These are phyloP conservation scores for Oedothorax gibbosus DNA, from an alignment of 1,140 invertebrate species.

Conservation along the genomic window DNA sequence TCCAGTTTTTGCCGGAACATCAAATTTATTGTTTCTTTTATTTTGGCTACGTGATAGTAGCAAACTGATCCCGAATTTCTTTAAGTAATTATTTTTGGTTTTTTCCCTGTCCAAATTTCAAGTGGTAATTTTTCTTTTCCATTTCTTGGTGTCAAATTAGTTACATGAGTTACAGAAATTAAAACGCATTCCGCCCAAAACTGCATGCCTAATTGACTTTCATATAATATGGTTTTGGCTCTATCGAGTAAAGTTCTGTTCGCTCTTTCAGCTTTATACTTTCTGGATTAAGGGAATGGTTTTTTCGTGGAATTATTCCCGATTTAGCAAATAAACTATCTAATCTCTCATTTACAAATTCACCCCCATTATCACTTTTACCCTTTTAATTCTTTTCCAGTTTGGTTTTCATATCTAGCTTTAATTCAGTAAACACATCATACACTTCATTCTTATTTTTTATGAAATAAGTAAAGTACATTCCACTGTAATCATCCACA, in stretches of 20 bases:
- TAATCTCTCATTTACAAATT: constrained; percentile 37
- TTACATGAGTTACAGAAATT: constrained; percentile 36
- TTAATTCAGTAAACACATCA: constrained; percentile 18
- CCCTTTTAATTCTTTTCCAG: constrained; percentile 20
- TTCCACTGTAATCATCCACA: constrained; percentile 11
- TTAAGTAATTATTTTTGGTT: neutral
- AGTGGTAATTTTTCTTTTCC: constrained; percentile 6
- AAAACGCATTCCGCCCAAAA: constrained; percentile 55
- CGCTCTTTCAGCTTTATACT: constrained; percentile 3
- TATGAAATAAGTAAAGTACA: constrained; percentile 8
- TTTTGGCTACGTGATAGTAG: neutral
- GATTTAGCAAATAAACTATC: constrained; percentile 2
- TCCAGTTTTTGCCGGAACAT: neutral
- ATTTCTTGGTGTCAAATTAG: constrained; percentile 38
- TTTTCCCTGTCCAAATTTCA: neutral
- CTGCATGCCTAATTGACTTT: constrained; percentile 22
- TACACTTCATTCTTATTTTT: constrained; percentile 11
- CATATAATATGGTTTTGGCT: constrained; percentile 47
- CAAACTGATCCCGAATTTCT: neutral
- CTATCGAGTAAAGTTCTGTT: too few relatives aligned
- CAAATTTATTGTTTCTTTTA: neutral
- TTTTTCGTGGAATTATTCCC: constrained; percentile 28
- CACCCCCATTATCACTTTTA: constrained; percentile 43
- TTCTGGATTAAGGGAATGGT: constrained; percentile 27
- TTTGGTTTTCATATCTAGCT: constrained; percentile 15